A percentile compares a stretch with the other conserved stretches of the same genome.
These are phyloP conservation scores for Diaphora mendica DNA, from an alignment of 2,888 invertebrate genomes.

Conservation along the genomic window DNA sequence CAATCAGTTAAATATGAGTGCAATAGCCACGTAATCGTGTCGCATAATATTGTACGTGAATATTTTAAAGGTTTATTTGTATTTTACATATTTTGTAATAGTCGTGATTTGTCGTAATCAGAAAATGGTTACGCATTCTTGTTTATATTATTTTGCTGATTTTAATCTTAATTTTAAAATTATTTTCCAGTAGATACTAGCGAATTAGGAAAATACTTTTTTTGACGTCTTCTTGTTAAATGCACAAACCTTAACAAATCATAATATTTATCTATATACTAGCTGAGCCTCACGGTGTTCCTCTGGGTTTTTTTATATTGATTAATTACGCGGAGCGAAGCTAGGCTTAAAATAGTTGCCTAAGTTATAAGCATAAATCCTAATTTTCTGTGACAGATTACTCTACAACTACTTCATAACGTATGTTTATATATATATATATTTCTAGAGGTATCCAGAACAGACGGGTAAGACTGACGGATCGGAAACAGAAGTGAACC, in stretches of 20 bases:
- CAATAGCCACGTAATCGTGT: neutral
- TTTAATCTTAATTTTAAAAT: neutral
- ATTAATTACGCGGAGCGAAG: no score
- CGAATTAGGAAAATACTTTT: neutral
- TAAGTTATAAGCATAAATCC: no score
- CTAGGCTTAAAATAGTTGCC: no score
- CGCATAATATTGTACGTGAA: neutral
- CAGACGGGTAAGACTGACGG: constrained; percentile 95
- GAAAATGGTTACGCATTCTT: neutral
- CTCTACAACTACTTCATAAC: neutral
- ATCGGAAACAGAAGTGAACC: constrained; percentile 94
- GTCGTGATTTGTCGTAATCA: neutral
- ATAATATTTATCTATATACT: no score
- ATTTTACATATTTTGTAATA: neutral
- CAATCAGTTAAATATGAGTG: constrained; percentile 12
- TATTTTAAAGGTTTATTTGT: neutral
- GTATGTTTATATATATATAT: neutral
- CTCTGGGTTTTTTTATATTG: no score
- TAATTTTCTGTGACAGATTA: no score
- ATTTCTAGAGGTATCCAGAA: constrained; percentile 91
- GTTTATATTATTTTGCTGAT: neutral
- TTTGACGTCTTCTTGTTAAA: neutral
- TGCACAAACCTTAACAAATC: neutral
- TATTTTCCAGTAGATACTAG: neutral
- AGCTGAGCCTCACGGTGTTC: no score